Evolutionary conservation across 2,113 vertebrate genomes (phyloP).

Genomic region (Xenopus tropicalis): UCB_Xtro_10.0 CM004443.2:38048001-38048500

Average conservation of each 20-base stretch:
- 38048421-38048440: no score
- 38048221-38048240: conserved; percentile 6
- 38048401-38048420: no score
- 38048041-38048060: neutral
- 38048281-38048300: neutral
- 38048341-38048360: no score
- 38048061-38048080: neutral
- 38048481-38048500: no score
- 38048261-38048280: conserved; percentile 7
- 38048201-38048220: conserved; percentile 9
- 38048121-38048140: conserved; percentile 27
- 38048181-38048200: conserved; percentile 5
- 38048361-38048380: no score
- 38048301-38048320: neutral
- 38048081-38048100: no score
- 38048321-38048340: no score
- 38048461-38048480: no score
- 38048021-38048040: neutral
- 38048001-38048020: neutral
- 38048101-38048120: neutral
- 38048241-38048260: neutral
- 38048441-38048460: no score
- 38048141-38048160: neutral
- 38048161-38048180: conserved; percentile 13
- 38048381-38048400: no score